These are phyloP conservation scores for Taenaris catops DNA, from an alignment of 2,888 invertebrate species.

Conservation along the genomic window DNA sequence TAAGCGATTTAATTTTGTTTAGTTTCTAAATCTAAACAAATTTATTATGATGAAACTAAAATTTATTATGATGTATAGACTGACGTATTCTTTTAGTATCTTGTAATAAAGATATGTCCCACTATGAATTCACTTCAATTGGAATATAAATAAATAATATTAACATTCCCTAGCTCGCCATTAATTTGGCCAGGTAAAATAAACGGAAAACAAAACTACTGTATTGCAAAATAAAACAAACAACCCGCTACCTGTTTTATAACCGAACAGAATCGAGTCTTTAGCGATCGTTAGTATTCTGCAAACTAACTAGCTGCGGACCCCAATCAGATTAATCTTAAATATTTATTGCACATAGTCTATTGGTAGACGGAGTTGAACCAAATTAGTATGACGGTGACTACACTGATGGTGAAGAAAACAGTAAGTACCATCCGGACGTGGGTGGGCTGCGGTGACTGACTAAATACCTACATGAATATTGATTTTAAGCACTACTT, in stretches of 20 bases:
- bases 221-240: conserved; percentile 31
- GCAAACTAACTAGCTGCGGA: conserved; percentile 46
- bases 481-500: conserved; percentile 39
- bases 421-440: conserved; percentile 53
- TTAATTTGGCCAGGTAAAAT: conserved; percentile 24
- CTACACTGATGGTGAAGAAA: conserved; percentile 67
- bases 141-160: conserved; percentile 13
- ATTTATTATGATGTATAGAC: no score
- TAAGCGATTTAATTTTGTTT: no score
- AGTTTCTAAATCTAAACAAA: no score
- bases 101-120: no score
- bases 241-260: conserved; percentile 29
- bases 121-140: no score
- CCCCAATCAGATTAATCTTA: conserved; percentile 75
- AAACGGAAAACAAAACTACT: conserved; percentile 25
- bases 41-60: no score
- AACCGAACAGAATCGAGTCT: conserved; percentile 33
- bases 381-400: conserved; percentile 76
- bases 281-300: conserved; percentile 64
- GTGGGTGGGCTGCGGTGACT: conserved; percentile 68
- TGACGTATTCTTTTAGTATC: no score
- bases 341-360: conserved; percentile 77
- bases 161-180: conserved; percentile 16
- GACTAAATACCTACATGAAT: conserved; percentile 71
- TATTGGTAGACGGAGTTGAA: conserved; percentile 57